Conservation (phyloP, 2,113 vertebrate genomes). For the Mungos mungo region DNA sequence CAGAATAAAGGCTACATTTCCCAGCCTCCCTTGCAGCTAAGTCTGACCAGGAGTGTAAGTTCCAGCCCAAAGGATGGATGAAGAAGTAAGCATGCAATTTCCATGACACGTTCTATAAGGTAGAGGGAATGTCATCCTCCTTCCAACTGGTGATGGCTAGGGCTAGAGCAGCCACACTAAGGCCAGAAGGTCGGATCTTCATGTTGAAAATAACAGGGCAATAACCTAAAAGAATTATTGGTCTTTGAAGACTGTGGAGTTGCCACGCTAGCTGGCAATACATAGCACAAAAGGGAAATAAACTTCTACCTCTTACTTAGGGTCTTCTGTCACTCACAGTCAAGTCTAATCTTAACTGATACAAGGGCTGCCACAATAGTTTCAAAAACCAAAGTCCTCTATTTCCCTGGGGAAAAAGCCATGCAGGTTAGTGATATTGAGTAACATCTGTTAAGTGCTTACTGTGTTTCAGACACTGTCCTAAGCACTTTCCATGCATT, state of each 20-base stretch:
- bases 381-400: background rate
- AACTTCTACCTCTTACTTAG: background rate
- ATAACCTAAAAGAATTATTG: background rate
- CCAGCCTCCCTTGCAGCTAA: background rate
- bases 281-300: background rate
- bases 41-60: background rate
- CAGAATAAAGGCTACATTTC: background rate
- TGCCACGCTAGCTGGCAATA: background rate
- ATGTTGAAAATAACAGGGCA: background rate
- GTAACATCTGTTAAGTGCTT: background rate
- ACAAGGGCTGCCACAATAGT: background rate
- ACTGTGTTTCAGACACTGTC: constrained; percentile 10
- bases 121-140: background rate
- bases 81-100: background rate
- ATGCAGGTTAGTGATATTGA: background rate
- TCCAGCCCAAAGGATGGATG: background rate
- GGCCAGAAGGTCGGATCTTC: background rate
- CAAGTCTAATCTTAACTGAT: background rate
- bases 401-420: background rate
- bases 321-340: background rate
- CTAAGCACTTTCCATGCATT: background rate
- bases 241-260: background rate
- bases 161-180: background rate
- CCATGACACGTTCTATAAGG: constrained; percentile 10
- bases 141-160: background rate